These are phyloP conservation scores for Caenorhabditis latens DNA, from an alignment of 1,140 invertebrate species.

Conservation along the genomic window DNA sequence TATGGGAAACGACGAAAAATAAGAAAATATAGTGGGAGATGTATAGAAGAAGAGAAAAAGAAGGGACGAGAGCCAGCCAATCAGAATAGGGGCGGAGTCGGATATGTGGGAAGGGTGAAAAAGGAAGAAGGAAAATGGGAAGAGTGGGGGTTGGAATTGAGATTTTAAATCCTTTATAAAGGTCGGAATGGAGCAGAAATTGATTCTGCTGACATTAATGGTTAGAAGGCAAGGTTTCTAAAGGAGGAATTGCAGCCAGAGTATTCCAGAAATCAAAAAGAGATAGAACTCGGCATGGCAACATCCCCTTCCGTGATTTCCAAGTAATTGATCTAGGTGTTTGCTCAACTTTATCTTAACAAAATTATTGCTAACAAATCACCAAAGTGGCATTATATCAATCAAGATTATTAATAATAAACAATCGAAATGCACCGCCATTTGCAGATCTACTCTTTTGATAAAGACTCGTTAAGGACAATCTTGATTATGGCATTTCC, in stretches of 20 bases:
- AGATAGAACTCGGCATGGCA: too few species aligned
- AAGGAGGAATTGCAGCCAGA: too few species aligned
- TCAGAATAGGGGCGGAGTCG: conserved; percentile 8
- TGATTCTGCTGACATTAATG: too few species aligned
- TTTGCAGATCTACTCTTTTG: not conserved
- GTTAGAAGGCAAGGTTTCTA: too few species aligned
- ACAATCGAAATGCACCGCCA: not conserved
- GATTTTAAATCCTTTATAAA: not conserved
- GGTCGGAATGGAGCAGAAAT: not conserved
- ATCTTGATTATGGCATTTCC: not conserved
- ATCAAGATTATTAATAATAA: not conserved
- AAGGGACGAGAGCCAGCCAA: not conserved
- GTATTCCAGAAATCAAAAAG: too few species aligned
- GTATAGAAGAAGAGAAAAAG: not conserved
- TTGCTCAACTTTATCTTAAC: too few species aligned
- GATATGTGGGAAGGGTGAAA: not conserved
- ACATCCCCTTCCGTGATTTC: too few species aligned
- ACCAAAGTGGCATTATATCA: too few species aligned
- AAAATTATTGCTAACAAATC: too few species aligned
- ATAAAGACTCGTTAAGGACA: not conserved
- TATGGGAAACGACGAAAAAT: too few species aligned
- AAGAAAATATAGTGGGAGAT: too few species aligned
- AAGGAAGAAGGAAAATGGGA: not conserved
- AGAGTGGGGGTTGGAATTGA: not conserved
- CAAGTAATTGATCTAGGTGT: too few species aligned